Base-by-base conservation (phyloP, 2,797 vertebrate species). In the Leptoclinus maculatus region DNA sequence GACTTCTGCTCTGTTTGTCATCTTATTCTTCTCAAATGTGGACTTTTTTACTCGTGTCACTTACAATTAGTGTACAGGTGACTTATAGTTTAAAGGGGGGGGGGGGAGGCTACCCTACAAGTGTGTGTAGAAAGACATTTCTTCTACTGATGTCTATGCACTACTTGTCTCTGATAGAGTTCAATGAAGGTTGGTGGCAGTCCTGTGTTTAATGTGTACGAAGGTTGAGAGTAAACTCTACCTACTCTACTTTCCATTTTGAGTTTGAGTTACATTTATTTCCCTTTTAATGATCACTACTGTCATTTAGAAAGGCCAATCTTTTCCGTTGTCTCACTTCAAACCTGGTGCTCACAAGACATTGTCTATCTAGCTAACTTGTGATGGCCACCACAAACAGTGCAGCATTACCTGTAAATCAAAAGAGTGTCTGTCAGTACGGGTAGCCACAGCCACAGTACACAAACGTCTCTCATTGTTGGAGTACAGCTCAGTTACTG, bases 381-480 rank as follows among this genome's bases (percentile, higher is more conserved):
- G 71, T 51, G 34, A 58, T 45, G 9, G 27, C 64, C 45, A 29
- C 25, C 25, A 32, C 34, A 66, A 72, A 71, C 38, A 68, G 23
- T 16, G 14, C 62, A 72, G 45, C 60, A 63, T 65, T 53, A 72
- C 77, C 32, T 72, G 23, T 14, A 65, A 60, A 80, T 23, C 71
- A 62, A 78, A 79, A 73, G 49, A 70, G 12, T 57, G 58, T 85
- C 58, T 80, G 62, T 27, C 39, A 54, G 39, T 41, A 56, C 39
- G n/a, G 63, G 25, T 29, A 47, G 66, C 63, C 62, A 54, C 80
- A 75, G 62, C 72, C 57, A 23, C 78, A 49, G 49, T 66, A 78
- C 47, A 76, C 58, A 79, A 76, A 84, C 41, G 12, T 68, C 34
- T 72, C 39, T 69, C 67, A n/a, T 77, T 76, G 54, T 77, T 83